phyloP scores from a whole-genome alignment of 2,113 vertebrate species.

The Stegostoma tigrinum region DNA sequence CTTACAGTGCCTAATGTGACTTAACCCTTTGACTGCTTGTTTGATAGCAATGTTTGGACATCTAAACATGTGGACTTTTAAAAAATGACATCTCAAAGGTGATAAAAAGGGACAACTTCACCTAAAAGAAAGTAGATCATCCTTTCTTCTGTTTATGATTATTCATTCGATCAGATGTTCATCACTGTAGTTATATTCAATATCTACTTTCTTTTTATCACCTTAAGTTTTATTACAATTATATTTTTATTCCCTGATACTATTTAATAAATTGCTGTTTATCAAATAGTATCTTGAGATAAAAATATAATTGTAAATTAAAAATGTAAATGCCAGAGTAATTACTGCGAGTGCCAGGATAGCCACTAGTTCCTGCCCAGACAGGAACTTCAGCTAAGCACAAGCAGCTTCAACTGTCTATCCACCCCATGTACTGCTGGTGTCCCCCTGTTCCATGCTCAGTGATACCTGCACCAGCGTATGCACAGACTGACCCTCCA shows the following conservation, averaged over 20 bases:
- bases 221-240: background rate
- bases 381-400: no score
- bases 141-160: background rate
- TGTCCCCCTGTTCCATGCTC: no score
- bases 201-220: background rate
- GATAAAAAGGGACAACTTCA: background rate
- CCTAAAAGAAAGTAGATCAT: background rate
- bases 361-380: no score
- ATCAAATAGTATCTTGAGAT: background rate
- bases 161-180: background rate
- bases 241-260: background rate
- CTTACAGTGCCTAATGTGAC: background rate
- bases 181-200: background rate
- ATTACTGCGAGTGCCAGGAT: no score
- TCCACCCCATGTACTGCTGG: no score
- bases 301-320: background rate
- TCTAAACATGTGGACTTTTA: background rate
- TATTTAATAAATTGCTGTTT: background rate
- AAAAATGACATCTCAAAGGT: background rate
- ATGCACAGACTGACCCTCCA: no score
- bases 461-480: no score
- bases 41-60: background rate
- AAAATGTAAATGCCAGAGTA: no score
- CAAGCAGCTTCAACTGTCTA: no score
- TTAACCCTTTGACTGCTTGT: slow-evolving; percentile 1